Conservation (phyloP, 1,140 invertebrate genomes). For the Zaprionus inermis region DNA sequence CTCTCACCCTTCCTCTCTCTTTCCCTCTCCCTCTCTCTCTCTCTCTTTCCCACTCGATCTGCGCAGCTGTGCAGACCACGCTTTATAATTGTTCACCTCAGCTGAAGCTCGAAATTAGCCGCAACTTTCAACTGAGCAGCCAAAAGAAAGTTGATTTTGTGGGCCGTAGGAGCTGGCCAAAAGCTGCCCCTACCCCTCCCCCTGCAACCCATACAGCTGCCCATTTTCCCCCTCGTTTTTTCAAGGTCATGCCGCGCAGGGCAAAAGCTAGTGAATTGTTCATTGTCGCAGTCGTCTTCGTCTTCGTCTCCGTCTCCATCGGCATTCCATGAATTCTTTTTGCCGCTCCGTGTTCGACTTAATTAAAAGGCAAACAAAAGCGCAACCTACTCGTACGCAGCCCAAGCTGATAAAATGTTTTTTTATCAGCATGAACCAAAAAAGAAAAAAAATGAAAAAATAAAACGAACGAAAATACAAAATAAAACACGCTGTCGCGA, state of each 20-base stretch:
- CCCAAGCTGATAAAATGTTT: slow-evolving; percentile 46
- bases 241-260: slow-evolving; percentile 62
- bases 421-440: slow-evolving; percentile 58
- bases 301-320: slow-evolving; percentile 7
- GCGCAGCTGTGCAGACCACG: slow-evolving; percentile 28
- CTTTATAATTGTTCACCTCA: slow-evolving; percentile 47
- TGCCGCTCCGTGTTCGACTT: slow-evolving; percentile 70
- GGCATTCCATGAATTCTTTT: slow-evolving; percentile 48
- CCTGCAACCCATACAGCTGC: slow-evolving; percentile 6
- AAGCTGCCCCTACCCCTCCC: slow-evolving; percentile 22
- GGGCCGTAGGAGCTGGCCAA: slow-evolving; percentile 16
- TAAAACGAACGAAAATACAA: slow-evolving; percentile 45
- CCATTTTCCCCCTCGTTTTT: neutral
- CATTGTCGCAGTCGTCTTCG: slow-evolving; percentile 21
- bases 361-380: slow-evolving; percentile 79
- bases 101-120: slow-evolving; percentile 46
- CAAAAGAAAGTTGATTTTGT: slow-evolving; percentile 65
- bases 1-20: neutral
- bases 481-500: slow-evolving; percentile 52
- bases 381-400: slow-evolving; percentile 30
- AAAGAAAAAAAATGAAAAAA: neutral
- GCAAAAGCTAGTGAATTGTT: slow-evolving; percentile 60
- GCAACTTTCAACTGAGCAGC: slow-evolving; percentile 39
- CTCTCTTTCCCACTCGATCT: neutral
- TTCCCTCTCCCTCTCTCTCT: too few species aligned